Conservation (phyloP, 2,888 invertebrate genomes). For the Tetranychus piercei region DNA sequence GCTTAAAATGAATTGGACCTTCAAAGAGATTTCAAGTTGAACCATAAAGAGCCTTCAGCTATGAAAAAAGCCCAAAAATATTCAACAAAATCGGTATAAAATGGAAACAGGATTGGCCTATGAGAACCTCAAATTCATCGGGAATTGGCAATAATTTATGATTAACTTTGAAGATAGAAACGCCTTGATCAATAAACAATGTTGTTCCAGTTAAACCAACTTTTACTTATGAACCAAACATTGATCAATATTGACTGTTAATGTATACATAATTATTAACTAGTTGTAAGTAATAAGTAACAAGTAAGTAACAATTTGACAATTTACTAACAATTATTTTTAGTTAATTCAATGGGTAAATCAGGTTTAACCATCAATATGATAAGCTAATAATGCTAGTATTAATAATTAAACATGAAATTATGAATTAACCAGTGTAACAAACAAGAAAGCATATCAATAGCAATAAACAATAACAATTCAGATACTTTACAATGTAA, state of each 20-base stretch:
- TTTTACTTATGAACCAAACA: neutral
- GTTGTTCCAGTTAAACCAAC: neutral
- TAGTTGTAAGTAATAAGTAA: too few relatives aligned
- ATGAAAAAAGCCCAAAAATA: neutral
- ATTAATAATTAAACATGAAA: too few relatives aligned
- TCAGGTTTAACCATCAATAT: too few relatives aligned
- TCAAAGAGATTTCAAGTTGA: neutral
- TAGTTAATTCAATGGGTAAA: neutral
- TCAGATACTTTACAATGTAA: too few relatives aligned
- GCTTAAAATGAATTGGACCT: neutral
- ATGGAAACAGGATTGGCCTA: neutral
- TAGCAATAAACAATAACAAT: too few relatives aligned
- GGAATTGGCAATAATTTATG: neutral
- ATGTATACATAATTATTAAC: neutral
- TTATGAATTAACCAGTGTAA: too few relatives aligned
- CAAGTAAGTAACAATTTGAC: conserved; percentile 13
- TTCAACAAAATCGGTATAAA: neutral
- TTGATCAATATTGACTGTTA: conserved; percentile 5
- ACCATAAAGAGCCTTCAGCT: neutral
- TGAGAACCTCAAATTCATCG: neutral
- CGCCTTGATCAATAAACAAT: neutral
- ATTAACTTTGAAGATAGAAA: neutral
- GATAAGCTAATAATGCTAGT: too few relatives aligned
- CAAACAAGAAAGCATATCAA: too few relatives aligned
- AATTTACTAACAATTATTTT: neutral